A percentile compares a stretch with the other conserved stretches of the same genome.
Evolutionary conservation across 2,888 invertebrate genomes (phyloP).

Genomic region (Lydus trimaculatus): DNA sequence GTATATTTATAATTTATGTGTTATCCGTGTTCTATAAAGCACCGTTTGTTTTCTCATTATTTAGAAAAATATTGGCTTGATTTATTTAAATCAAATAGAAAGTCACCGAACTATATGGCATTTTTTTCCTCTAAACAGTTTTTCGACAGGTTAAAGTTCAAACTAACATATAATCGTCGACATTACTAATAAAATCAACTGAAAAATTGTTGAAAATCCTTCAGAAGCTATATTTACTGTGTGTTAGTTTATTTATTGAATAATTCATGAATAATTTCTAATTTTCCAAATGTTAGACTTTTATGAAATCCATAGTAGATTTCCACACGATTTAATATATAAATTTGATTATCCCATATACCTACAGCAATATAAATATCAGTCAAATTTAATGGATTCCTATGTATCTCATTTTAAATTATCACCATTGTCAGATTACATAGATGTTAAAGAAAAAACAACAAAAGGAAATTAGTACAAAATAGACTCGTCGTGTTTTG

Average conservation of each 20-base stretch:
- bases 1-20: constrained; percentile 41
- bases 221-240: not conserved
- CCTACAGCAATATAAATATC: not conserved
- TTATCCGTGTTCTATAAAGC: constrained; percentile 24
- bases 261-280: constrained; percentile 4
- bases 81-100: constrained; percentile 1
- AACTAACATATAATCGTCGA: not conserved
- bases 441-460: not conserved
- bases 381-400: not conserved
- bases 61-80: not conserved
- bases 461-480: not conserved
- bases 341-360: not conserved
- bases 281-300: not conserved
- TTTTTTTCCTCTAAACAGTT: not conserved
- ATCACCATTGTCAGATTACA: not conserved
- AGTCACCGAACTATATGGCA: not conserved
- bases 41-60: not conserved
- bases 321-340: not conserved
- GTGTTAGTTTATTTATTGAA: constrained; percentile 1
- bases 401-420: not conserved
- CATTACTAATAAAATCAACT: not conserved
- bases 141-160: not conserved
- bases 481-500: not conserved
- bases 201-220: not conserved
- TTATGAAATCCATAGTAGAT: not conserved